Evolutionary conservation across 2,113 vertebrate genomes (phyloP), one percentile per base, ranked within the genome.

Genomic region (Phalacrocorax aristotelis): DNA sequence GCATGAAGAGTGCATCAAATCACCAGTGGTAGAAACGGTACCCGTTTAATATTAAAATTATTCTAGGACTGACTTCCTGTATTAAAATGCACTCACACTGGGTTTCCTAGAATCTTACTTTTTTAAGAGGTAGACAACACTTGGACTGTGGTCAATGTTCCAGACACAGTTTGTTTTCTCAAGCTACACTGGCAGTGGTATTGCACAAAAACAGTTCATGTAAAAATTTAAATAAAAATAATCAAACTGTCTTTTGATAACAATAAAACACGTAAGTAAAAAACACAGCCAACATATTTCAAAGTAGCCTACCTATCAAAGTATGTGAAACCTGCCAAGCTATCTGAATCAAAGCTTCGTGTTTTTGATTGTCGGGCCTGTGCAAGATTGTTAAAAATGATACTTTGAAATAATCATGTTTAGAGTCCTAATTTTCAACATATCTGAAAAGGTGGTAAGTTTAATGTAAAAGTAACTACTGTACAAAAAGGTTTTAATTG

Each of bases 1-100:
- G 97, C 98, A 98, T 15, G 99, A 98, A 77, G 98, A 98, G 93
- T 98, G 98, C 92, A 99, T 99, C 98, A 99, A 98, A 91, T 98
- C 99, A 34, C 98, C 99, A 55, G 98, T 99, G 97, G 98, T 99
- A 78, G 99, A 99, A 96, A 99, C 98, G 2, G 99, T 99, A 96
- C 99, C 99, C 80, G 99, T 99, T 98, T 99, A 99, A 98, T 84
- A 93, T 42, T 64, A 75, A 90, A 89, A 46, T 93, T 94, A 95
- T 97, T 90, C 83, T 93, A 92, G 93, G 93, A 97, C 93, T 92
- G 88, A 69, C 88, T 95, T 89, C 74, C 95, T 97, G 52, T 96
- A 60, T 95, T 93, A 88, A 96, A 97, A 93, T 94, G 82, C 97
- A 87, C 87, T 97, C 89, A 92, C 76, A 38, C 2, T 93, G 97